These are phyloP conservation scores for Bubo scandiacus DNA, from an alignment of 2,113 vertebrate genomes.

Conservation along the genomic window DNA sequence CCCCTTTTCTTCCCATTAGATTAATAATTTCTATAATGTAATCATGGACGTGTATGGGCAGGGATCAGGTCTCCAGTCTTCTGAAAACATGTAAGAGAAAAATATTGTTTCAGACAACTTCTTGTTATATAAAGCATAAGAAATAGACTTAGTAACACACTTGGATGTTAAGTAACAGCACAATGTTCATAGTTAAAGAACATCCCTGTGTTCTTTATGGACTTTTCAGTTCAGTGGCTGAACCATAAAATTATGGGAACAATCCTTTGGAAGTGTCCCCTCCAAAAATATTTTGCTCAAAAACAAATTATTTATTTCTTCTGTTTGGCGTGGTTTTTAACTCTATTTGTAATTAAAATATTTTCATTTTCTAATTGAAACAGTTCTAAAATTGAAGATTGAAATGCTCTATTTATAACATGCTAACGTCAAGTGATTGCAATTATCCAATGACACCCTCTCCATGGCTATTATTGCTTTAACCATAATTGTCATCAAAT, in stretches of 20 bases:
- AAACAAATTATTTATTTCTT: not conserved
- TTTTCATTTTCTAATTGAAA: not conserved
- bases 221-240: not conserved
- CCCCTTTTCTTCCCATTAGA: not conserved
- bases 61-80: not conserved
- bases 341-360: not conserved
- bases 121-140: not conserved
- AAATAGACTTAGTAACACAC: not conserved
- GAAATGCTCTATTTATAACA: not conserved
- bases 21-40: not conserved
- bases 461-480: not conserved
- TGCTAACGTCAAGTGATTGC: not conserved
- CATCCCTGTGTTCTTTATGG: not conserved
- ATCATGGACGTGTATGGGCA: not conserved
- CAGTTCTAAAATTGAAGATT: not conserved
- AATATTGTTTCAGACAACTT: not conserved
- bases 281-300: not conserved
- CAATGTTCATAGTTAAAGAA: not conserved
- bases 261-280: not conserved
- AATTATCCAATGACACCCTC: not conserved
- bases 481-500: not conserved
- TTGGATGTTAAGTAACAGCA: not conserved
- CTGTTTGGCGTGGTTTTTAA: not conserved
- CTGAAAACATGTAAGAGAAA: not conserved
- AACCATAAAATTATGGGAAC: not conserved